Percentiles rank a stretch among this genome's conserved stretches.
These are phyloP conservation scores for Drosophila ficusphila DNA, from an alignment of 1,140 invertebrate species.

Conservation along the genomic window DNA sequence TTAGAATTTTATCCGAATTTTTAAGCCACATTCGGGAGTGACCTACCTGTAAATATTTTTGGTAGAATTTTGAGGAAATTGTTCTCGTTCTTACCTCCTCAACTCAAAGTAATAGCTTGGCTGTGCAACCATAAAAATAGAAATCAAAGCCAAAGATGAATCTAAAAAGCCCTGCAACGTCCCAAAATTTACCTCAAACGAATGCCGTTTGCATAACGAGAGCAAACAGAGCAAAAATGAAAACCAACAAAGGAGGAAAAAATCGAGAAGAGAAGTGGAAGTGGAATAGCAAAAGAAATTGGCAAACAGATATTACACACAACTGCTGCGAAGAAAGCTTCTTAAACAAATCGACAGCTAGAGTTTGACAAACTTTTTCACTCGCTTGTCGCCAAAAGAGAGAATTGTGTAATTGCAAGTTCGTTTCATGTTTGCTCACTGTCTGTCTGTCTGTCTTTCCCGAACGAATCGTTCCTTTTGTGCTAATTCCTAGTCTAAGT, in stretches of 20 bases:
- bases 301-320: conserved; percentile 44
- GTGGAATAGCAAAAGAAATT: conserved; percentile 16
- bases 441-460: conserved; percentile 14
- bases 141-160: conserved; percentile 22
- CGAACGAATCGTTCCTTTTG: conserved; percentile 12
- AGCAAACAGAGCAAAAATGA: conserved; percentile 12
- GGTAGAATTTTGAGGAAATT: too few species aligned
- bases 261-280: conserved; percentile 2
- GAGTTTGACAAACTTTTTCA: conserved; percentile 60
- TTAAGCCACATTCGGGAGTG: too few species aligned
- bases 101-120: conserved; percentile 26
- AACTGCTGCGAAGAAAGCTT: conserved; percentile 31
- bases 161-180: conserved; percentile 7
- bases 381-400: conserved; percentile 3
- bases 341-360: conserved; percentile 56
- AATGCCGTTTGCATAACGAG: conserved; percentile 44
- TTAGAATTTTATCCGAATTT: too few species aligned
- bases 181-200: conserved; percentile 30
- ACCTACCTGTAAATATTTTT: too few species aligned
- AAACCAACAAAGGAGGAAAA: conserved; percentile 26
- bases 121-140: conserved; percentile 6
- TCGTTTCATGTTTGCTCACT: conserved; percentile 52
- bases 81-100: neutral
- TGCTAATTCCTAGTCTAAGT: conserved; percentile 44
- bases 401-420: conserved; percentile 64